A percentile compares a stretch with the other conserved stretches of the same genome.
These are phyloP conservation scores for Araneus ventricosus DNA, from an alignment of 1,140 invertebrate species.

Conservation along the genomic window DNA sequence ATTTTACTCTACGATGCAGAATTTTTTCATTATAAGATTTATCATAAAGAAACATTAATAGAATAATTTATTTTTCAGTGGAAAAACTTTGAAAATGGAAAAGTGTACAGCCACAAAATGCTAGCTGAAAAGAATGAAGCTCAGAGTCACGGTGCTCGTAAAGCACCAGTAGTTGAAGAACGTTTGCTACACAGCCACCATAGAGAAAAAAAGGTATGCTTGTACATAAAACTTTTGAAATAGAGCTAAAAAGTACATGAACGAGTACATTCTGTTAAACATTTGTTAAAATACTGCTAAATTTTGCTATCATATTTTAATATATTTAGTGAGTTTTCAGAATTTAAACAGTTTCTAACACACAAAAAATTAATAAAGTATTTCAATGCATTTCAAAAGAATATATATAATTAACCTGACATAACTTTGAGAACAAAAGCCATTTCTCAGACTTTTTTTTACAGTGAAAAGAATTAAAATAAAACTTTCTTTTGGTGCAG, in stretches of 20 bases:
- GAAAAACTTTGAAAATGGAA: constrained; percentile 72
- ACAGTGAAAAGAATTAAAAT: too few species aligned
- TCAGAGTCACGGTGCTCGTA: constrained; percentile 6
- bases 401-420: too few species aligned
- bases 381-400: too few species aligned
- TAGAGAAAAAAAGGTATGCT: constrained; percentile 46
- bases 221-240: background rate
- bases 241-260: background rate
- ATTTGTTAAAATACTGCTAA: too few species aligned
- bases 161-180: constrained; percentile 7
- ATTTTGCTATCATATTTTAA: too few species aligned
- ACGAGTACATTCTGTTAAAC: too few species aligned
- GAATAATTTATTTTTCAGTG: constrained; percentile 45
- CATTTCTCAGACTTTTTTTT: too few species aligned
- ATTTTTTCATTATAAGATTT: background rate
- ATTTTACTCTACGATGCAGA: background rate
- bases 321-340: too few species aligned
- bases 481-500: too few species aligned
- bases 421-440: too few species aligned
- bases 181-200: constrained; percentile 55
- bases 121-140: background rate
- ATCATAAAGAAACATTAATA: background rate
- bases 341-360: too few species aligned
- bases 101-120: constrained; percentile 65
- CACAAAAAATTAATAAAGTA: too few species aligned